Evolutionary conservation across 23 tunicate genomes (phyloP).

Genomic region (Styela plicata): DNA sequence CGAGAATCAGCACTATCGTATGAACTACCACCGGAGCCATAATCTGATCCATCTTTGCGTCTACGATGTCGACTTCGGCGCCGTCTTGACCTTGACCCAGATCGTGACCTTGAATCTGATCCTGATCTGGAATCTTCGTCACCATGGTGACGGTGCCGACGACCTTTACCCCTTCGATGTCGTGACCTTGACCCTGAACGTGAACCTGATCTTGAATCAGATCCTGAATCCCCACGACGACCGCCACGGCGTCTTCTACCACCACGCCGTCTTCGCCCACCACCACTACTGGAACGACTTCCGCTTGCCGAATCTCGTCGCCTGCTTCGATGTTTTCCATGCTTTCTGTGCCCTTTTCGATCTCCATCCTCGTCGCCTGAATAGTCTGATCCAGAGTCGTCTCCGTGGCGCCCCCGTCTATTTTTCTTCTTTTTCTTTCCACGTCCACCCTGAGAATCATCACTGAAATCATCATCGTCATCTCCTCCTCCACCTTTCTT

Average conservation of each 20-base stretch:
- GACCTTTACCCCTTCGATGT: conserved; percentile 41
- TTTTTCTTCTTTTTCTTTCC: conserved; percentile 47
- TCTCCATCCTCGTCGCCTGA: conserved; percentile 28
- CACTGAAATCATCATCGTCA: conserved; percentile 29
- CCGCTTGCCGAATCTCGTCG: conserved; percentile 23
- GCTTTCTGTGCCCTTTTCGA: conserved; percentile 28
- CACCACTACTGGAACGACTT: conserved; percentile 35
- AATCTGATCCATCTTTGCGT: conserved; percentile 34
- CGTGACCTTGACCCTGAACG: conserved; percentile 32
- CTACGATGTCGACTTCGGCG: conserved; percentile 2
- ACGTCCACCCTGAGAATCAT: conserved; percentile 41
- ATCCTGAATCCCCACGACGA: conserved; percentile 20
- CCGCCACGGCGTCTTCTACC: conserved; percentile 33
- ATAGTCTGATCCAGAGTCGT: conserved; percentile 11
- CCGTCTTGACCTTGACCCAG: conserved; percentile 7
- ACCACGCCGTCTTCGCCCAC: conserved; percentile 30
- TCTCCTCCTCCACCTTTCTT: conserved; percentile 44
- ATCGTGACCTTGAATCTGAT: conserved; percentile 20
- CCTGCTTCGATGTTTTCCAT: conserved; percentile 42
- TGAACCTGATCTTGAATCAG: conserved; percentile 29
- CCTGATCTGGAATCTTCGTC: conserved; percentile 26
- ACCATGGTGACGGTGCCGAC: conserved; percentile 13
- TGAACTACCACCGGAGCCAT: conserved; percentile 31
- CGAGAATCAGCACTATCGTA: conserved; percentile 32
- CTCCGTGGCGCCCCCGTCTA: conserved; percentile 32